These are phyloP conservation scores for Oreochromis spilurus DNA, from an alignment of 2,113 vertebrate species.

Conservation along the genomic window DNA sequence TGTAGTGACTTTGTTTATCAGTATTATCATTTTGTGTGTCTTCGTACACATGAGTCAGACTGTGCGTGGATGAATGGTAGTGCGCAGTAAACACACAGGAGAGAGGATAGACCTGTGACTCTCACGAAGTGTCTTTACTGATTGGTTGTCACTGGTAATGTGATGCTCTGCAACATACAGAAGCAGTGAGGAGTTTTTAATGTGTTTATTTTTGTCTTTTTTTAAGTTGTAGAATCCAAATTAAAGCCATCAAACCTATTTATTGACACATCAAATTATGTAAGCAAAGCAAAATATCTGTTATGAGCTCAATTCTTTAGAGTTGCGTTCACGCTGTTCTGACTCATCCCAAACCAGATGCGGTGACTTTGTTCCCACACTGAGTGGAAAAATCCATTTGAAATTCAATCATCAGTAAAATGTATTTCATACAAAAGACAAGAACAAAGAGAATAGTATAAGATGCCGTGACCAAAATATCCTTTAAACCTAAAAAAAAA, in stretches of 20 bases:
- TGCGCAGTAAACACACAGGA: neutral
- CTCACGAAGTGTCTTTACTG: neutral
- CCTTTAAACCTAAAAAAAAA: neutral
- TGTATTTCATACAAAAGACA: neutral
- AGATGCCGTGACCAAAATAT: neutral
- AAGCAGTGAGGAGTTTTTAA: neutral
- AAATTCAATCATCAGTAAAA: neutral
- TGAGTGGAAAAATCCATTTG: neutral
- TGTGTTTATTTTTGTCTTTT: neutral
- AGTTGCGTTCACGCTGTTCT: neutral
- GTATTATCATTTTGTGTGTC: neutral
- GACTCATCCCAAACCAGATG: neutral
- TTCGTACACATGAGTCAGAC: neutral
- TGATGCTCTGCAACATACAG: neutral
- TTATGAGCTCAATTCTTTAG: neutral
- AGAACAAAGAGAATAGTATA: neutral
- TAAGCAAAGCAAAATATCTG: neutral
- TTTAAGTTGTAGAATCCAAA: neutral
- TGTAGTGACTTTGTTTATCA: neutral
- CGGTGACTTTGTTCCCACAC: neutral
- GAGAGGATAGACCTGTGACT: no score
- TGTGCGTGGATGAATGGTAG: neutral
- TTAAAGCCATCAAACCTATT: neutral
- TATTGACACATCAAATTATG: neutral
- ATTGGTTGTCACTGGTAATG: neutral